Conservation (phyloP, 2,797 vertebrate species). For the Tokudaia tokunoshimensis region DNA sequence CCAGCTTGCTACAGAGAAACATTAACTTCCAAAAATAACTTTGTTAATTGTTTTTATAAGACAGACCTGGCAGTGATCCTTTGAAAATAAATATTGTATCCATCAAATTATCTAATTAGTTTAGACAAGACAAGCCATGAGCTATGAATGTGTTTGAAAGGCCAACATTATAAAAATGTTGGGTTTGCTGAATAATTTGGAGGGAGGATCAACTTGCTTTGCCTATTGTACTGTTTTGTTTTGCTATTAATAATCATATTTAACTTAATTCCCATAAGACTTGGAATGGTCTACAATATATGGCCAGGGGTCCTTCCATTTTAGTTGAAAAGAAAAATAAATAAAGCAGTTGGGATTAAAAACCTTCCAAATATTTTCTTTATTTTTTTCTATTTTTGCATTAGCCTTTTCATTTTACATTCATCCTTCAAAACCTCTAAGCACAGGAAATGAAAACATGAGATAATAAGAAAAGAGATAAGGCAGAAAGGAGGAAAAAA, state of each 20-base stretch:
- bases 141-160: conserved; percentile 49
- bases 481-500: neutral
- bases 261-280: conserved; percentile 55
- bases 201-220: neutral
- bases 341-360: conserved; percentile 49
- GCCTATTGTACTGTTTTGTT: neutral
- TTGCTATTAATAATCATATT: conserved; percentile 59
- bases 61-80: conserved; percentile 49
- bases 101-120: conserved; percentile 72
- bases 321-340: conserved; percentile 68
- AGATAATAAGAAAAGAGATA: neutral
- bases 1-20: conserved; percentile 41
- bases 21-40: conserved; percentile 64
- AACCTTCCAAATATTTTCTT: conserved; percentile 54
- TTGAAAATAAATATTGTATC: conserved; percentile 71
- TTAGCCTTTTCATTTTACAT: conserved; percentile 47
- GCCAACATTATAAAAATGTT: conserved; percentile 55
- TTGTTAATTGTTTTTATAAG: conserved; percentile 66
- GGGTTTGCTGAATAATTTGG: neutral
- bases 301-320: conserved; percentile 4
- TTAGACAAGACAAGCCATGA: conserved; percentile 67
- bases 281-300: neutral
- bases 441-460: conserved; percentile 20
- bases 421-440: conserved; percentile 46
- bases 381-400: conserved; percentile 58